phyloP scores from a whole-genome alignment of 2,797 vertebrate species.

The Channallabes apus region DNA sequence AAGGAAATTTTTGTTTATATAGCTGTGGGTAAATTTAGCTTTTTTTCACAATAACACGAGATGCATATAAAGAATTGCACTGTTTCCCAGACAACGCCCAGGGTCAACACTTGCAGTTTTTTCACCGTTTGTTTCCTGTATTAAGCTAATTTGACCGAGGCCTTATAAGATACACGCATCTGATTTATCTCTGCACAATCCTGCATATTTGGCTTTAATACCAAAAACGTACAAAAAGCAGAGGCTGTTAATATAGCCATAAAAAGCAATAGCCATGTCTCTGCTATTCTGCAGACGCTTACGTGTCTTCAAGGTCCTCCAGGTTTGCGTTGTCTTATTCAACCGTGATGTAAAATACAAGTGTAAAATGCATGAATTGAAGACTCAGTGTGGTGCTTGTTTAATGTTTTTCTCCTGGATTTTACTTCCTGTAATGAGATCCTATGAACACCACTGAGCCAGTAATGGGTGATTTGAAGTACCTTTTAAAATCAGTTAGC shows the following conservation, averaged over 20 bases:
- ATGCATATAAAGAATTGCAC: slow-evolving; percentile 19
- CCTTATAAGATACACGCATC: slow-evolving; percentile 35
- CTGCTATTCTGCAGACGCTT: slow-evolving; percentile 4
- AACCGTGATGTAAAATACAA: slow-evolving; percentile 5
- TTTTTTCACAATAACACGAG: background rate
- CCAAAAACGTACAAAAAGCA: slow-evolving; percentile 28
- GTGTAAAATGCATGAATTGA: slow-evolving; percentile 17
- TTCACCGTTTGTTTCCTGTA: slow-evolving; percentile 14
- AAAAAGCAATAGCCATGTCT: slow-evolving; percentile 54
- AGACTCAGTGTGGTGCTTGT: slow-evolving; percentile 25
- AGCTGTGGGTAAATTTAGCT: background rate
- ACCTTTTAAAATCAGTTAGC: slow-evolving; percentile 33
- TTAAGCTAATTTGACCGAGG: slow-evolving; percentile 30
- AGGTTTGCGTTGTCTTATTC: slow-evolving; percentile 24
- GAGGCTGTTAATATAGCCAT: slow-evolving; percentile 38
- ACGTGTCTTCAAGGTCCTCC: slow-evolving; percentile 18
- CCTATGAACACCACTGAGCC: slow-evolving; percentile 29
- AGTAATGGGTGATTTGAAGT: slow-evolving; percentile 13
- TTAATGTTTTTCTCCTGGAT: slow-evolving; percentile 24
- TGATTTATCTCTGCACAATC: slow-evolving; percentile 27
- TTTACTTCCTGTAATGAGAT: slow-evolving; percentile 9
- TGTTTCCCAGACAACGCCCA: slow-evolving; percentile 18
- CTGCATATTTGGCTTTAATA: slow-evolving; percentile 24
- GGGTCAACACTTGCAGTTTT: slow-evolving; percentile 35
- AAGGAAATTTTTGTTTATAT: slow-evolving; percentile 6